phyloP scores from a whole-genome alignment of 2,113 vertebrate genomes.

The Rhea americana region DNA sequence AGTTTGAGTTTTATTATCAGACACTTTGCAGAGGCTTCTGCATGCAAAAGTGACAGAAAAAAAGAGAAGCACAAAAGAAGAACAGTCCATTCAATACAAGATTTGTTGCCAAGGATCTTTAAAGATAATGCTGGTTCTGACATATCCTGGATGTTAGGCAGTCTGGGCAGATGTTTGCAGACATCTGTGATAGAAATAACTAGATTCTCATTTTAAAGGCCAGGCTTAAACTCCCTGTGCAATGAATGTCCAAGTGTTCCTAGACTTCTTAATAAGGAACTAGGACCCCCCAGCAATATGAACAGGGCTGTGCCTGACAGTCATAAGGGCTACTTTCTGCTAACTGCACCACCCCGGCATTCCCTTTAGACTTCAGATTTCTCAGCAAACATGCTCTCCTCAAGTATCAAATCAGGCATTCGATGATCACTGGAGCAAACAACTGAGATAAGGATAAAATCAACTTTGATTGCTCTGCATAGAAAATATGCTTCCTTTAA shows the following conservation, averaged over 20 bases:
- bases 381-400: not conserved
- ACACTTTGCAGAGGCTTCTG: not conserved
- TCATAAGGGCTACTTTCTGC: not conserved
- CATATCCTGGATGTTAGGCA: not conserved
- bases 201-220: not conserved
- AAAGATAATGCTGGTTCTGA: not conserved
- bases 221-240: not conserved
- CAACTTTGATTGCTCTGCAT: constrained; percentile 51
- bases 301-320: not conserved
- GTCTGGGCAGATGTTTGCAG: not conserved
- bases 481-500: constrained; percentile 58
- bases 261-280: not conserved
- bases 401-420: not conserved
- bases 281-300: not conserved
- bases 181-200: not conserved
- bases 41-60: not conserved
- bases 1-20: not conserved
- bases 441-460: constrained; percentile 42
- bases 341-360: accelerated
- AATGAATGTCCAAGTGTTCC: not conserved
- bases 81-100: not conserved
- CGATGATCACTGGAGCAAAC: constrained; percentile 29
- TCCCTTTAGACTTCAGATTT: not conserved
- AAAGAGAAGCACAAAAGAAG: not conserved
- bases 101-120: not conserved